Evolutionary conservation across 92 coral and sea anemone species (phyloP).

Genomic region (Pocillopora grandis): DNA sequence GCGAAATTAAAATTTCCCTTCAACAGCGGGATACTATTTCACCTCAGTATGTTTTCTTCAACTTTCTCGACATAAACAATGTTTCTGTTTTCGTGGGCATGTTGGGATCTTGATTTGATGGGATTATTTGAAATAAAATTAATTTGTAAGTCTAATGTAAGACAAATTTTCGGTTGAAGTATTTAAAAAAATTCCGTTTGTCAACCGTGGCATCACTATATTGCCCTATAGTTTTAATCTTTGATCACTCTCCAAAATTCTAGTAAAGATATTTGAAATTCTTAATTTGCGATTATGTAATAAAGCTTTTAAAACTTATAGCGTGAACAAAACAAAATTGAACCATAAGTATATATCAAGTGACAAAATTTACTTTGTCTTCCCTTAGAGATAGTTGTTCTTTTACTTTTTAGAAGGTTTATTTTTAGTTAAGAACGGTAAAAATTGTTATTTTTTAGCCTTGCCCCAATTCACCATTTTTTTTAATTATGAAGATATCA

Average conservation of each 20-base stretch:
- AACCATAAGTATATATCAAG: not conserved
- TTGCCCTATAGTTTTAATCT: slow-evolving; percentile 21
- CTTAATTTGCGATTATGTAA: not conserved
- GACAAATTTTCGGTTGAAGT: not conserved
- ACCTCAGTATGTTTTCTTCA: slow-evolving; percentile 8
- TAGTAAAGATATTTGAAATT: not conserved
- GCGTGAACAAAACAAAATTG: not conserved
- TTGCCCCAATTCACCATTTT: no score
- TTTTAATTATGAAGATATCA: not conserved
- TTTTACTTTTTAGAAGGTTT: no score
- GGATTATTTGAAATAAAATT: not conserved
- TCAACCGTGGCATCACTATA: not conserved
- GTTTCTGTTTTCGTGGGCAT: slow-evolving; percentile 5
- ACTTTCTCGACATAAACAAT: not conserved
- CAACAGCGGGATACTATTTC: slow-evolving; percentile 26
- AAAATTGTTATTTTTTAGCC: no score
- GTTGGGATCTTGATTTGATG: not conserved
- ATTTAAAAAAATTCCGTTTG: slow-evolving; percentile 20
- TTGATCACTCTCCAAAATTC: slow-evolving; percentile 6
- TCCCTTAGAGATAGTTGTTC: no score
- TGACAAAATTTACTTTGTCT: not conserved
- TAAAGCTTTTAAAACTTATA: not conserved
- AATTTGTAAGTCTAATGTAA: not conserved
- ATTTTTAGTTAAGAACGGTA: no score
- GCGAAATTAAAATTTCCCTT: slow-evolving; percentile 28